Percentiles rank a stretch among this genome's conserved stretches.
phyloP scores from a whole-genome alignment of 2,113 vertebrate species.

The Bujurquina vittata region DNA sequence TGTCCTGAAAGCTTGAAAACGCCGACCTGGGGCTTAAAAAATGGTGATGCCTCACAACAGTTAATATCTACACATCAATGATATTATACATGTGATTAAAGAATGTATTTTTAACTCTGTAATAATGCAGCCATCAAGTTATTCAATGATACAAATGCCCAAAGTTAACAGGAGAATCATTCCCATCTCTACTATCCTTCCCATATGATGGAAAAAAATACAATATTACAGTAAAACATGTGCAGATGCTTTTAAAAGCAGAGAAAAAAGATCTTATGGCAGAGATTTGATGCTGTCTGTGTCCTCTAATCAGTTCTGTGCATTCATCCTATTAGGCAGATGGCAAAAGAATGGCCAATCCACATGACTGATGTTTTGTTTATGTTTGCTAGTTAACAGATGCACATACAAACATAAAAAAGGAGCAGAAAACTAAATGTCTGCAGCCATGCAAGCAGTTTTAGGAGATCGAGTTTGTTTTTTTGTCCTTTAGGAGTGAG shows the following conservation, averaged over 20 bases:
- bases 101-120: background rate
- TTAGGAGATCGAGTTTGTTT: background rate
- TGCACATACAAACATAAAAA: background rate
- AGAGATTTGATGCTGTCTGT: background rate
- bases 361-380: background rate
- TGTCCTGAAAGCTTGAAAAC: background rate
- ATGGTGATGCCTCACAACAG: background rate
- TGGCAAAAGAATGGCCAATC: background rate
- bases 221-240: background rate
- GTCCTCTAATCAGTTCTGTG: constrained; percentile 3
- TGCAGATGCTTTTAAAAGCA: background rate
- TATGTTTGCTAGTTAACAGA: constrained; percentile 6
- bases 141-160: background rate
- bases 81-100: background rate
- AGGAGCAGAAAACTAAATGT: background rate
- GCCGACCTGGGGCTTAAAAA: background rate
- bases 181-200: background rate
- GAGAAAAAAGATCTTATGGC: background rate
- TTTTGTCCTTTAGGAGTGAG: background rate
- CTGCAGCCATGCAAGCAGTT: background rate
- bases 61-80: too few relatives aligned
- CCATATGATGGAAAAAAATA: background rate
- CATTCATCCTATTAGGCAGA: background rate
- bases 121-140: background rate
- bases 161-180: background rate